phyloP scores from a whole-genome alignment of 2,888 invertebrate species.

The Acrocyrtus sp. region DNA sequence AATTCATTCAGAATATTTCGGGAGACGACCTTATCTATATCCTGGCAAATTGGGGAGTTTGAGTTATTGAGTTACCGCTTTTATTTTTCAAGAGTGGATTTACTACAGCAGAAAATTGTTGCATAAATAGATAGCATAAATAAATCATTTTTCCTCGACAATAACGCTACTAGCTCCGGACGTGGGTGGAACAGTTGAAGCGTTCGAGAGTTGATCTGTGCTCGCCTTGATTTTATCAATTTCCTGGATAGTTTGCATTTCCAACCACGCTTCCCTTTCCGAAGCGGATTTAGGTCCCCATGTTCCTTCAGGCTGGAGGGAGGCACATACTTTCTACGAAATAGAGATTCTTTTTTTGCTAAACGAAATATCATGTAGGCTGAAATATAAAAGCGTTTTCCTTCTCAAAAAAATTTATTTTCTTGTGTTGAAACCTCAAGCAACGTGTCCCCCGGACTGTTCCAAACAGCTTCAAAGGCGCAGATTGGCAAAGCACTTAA shows the following conservation, averaged over 20 bases:
- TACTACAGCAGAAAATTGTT: too few species aligned
- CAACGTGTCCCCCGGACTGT: slow-evolving; percentile 51
- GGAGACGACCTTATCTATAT: too few species aligned
- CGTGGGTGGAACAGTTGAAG: slow-evolving; percentile 7
- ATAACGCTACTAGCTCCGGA: neutral
- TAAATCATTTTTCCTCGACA: neutral
- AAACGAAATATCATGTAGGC: neutral
- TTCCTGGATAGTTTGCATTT: too few species aligned
- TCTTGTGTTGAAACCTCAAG: slow-evolving; percentile 16
- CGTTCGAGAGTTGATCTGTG: slow-evolving; percentile 17
- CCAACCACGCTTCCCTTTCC: slow-evolving; percentile 21
- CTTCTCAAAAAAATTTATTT: slow-evolving; percentile 3
- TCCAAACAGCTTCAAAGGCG: slow-evolving; percentile 65
- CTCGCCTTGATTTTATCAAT: neutral
- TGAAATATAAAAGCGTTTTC: neutral
- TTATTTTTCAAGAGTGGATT: too few species aligned
- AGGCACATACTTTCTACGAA: slow-evolving; percentile 21
- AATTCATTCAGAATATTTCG: too few species aligned
- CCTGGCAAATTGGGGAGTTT: too few species aligned
- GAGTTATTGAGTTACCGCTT: too few species aligned
- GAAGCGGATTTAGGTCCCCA: slow-evolving; percentile 36
- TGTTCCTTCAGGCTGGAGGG: slow-evolving; percentile 19
- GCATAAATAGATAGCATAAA: too few species aligned
- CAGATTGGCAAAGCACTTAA: slow-evolving; percentile 68
- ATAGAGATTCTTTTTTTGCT: neutral